Percentiles rank a stretch among this genome's conserved stretches.
phyloP scores from a whole-genome alignment of 2,113 vertebrate species.

The Aegithalos caudatus region DNA sequence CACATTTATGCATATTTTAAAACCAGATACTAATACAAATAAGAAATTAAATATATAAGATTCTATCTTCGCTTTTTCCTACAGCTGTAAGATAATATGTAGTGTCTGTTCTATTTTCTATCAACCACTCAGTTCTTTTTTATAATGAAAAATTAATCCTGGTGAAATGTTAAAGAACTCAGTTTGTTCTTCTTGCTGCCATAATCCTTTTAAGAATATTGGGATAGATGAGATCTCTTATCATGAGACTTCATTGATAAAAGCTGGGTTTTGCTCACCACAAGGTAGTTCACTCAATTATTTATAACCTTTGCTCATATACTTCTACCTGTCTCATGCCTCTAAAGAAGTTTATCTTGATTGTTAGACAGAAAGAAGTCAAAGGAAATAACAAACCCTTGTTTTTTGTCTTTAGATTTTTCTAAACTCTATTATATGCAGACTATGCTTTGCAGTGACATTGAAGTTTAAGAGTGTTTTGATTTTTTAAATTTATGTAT shows the following conservation, averaged over 20 bases:
- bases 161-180: slow-evolving; percentile 22
- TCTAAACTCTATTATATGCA: background rate
- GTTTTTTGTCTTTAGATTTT: background rate
- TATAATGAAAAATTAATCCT: slow-evolving; percentile 28
- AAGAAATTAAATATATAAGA: background rate
- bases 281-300: slow-evolving; percentile 27
- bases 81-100: background rate
- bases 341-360: background rate
- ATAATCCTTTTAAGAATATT: slow-evolving; percentile 32
- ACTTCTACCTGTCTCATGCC: background rate
- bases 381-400: background rate
- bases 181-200: slow-evolving; percentile 4
- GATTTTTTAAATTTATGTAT: background rate
- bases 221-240: slow-evolving; percentile 16
- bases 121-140: slow-evolving; percentile 2
- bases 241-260: background rate
- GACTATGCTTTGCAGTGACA: background rate
- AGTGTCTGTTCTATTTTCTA: background rate
- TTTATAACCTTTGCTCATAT: background rate
- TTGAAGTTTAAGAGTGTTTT: background rate
- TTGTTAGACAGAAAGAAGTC: background rate
- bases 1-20: slow-evolving; percentile 2
- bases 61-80: background rate
- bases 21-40: slow-evolving; percentile 20
- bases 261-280: background rate